Conservation (phyloP, 2,888 invertebrate genomes). For the Phalera bucephala region DNA sequence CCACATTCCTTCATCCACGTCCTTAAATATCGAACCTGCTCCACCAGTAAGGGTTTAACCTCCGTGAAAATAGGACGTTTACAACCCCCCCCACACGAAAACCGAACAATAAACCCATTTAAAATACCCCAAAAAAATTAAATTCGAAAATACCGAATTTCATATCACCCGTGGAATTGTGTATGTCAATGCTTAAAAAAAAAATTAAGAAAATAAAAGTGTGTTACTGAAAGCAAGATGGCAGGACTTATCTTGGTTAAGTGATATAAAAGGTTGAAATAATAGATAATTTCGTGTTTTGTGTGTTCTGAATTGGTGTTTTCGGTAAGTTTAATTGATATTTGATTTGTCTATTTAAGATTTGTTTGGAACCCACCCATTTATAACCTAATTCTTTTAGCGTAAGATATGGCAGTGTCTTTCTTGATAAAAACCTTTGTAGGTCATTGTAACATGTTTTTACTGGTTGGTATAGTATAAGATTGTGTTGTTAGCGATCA, state of each 20-base stretch:
- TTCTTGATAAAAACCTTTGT: background rate
- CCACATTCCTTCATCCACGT: background rate
- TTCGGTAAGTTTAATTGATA: background rate
- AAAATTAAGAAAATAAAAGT: no score
- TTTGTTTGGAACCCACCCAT: background rate
- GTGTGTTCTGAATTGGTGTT: background rate
- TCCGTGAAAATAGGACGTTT: background rate
- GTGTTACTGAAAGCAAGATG: background rate
- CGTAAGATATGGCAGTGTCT: background rate
- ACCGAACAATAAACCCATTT: background rate
- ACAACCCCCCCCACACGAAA: background rate
- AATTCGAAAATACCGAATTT: no score
- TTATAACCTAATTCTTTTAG: background rate
- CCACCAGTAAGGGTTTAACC: background rate
- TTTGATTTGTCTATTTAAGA: background rate
- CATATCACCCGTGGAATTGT: no score
- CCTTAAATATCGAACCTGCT: conserved; percentile 2
- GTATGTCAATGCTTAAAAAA: no score
- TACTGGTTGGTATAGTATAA: no score
- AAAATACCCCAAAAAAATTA: no score
- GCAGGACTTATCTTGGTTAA: background rate
- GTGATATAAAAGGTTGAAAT: background rate
- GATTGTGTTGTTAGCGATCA: no score
- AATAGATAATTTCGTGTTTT: background rate
- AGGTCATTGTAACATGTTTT: background rate